Conservation (phyloP, 2,888 invertebrate genomes). For the Amiota minor region DNA sequence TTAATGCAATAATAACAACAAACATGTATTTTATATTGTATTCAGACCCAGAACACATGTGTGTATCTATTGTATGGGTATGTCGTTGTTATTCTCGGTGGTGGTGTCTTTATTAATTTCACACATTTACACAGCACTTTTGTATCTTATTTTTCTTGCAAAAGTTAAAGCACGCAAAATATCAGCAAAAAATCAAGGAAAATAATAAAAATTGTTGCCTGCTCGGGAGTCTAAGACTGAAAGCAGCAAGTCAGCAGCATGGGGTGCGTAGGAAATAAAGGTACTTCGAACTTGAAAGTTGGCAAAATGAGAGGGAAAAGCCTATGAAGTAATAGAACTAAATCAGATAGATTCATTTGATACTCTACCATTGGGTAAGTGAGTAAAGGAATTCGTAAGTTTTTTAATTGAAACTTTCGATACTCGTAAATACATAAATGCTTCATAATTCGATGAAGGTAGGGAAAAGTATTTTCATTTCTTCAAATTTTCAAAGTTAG, state of each 20-base stretch:
- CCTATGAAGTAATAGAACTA: too few relatives aligned
- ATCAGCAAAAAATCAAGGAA: slow-evolving; percentile 15
- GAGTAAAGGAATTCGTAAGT: too few relatives aligned
- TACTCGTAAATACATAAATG: too few relatives aligned
- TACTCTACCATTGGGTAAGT: too few relatives aligned
- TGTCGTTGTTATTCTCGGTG: too few relatives aligned
- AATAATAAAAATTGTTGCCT: slow-evolving; percentile 24
- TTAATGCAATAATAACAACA: slow-evolving; percentile 58
- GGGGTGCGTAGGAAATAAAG: background rate
- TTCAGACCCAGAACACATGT: slow-evolving; percentile 44
- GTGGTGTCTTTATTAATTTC: slow-evolving; percentile 53
- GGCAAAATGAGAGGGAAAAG: too few relatives aligned
- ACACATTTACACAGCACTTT: slow-evolving; percentile 61
- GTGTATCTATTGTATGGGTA: background rate
- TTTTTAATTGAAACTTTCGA: too few relatives aligned
- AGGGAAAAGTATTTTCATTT: too few relatives aligned
- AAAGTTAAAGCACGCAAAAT: slow-evolving; percentile 37
- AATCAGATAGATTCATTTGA: too few relatives aligned
- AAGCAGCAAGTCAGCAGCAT: slow-evolving; percentile 23
- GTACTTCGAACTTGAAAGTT: background rate
- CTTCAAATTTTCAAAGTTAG: too few relatives aligned
- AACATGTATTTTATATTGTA: slow-evolving; percentile 46
- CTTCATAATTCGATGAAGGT: too few relatives aligned
- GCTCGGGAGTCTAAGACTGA: background rate
- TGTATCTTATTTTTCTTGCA: slow-evolving; percentile 49